A percentile compares a stretch with the other conserved stretches of the same genome.
Evolutionary conservation across 2,888 invertebrate species (phyloP).

Genomic region (Artemia sp.): DNA sequence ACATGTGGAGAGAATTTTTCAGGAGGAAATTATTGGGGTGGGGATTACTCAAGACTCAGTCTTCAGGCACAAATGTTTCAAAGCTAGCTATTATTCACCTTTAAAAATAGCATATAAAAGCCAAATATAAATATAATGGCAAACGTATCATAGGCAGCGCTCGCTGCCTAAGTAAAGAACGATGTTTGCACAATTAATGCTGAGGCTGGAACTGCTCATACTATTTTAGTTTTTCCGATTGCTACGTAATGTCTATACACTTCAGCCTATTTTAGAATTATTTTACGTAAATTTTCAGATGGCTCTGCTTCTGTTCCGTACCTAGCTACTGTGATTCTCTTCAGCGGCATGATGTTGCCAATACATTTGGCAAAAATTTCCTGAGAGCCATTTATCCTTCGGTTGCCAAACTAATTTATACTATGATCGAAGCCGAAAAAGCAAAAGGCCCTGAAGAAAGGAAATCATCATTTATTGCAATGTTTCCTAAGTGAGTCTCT

Average conservation of each 20-base stretch:
- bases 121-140: too few species aligned
- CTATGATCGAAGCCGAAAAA: slow-evolving; percentile 72
- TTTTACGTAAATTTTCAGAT: slow-evolving; percentile 33
- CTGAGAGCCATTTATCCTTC: slow-evolving; percentile 64
- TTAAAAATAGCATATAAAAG: too few species aligned
- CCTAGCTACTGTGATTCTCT: slow-evolving; percentile 87
- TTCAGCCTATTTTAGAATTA: background rate
- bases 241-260: background rate
- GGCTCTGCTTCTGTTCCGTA: slow-evolving; percentile 88
- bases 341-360: slow-evolving; percentile 70
- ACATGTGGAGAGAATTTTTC: too few species aligned
- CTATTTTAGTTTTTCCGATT: slow-evolving; percentile 4
- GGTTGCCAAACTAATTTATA: slow-evolving; percentile 68
- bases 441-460: slow-evolving; percentile 79
- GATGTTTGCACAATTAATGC: too few species aligned
- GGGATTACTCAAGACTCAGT: too few species aligned
- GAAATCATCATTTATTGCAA: slow-evolving; percentile 56
- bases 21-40: too few species aligned
- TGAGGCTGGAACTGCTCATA: background rate
- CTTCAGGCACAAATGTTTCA: too few species aligned
- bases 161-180: too few species aligned
- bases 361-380: slow-evolving; percentile 75
- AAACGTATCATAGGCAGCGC: too few species aligned
- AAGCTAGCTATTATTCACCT: too few species aligned
- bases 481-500: slow-evolving; percentile 52